These are phyloP conservation scores for Sitodiplosis mosellana DNA, from an alignment of 1,140 invertebrate genomes.

Conservation along the genomic window DNA sequence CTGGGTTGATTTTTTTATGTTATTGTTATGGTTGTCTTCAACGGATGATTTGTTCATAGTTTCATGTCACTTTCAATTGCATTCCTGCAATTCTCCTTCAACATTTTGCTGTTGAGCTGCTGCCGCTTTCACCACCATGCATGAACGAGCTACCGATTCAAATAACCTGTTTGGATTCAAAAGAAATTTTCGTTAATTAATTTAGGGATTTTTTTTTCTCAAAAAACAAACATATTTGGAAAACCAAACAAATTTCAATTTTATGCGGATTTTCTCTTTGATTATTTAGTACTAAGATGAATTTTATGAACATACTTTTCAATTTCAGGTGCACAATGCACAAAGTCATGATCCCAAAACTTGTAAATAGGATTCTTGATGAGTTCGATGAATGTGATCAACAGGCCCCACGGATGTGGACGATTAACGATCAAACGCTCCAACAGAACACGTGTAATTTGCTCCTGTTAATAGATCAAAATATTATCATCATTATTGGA, in stretches of 20 bases:
- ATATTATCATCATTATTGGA: not conserved
- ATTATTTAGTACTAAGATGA: too few relatives aligned
- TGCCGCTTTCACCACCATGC: constrained; percentile 57
- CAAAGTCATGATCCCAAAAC: constrained; percentile 98
- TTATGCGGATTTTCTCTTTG: not conserved
- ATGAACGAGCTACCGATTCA: constrained; percentile 83
- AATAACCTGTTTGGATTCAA: constrained; percentile 76
- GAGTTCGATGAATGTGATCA: constrained; percentile 97
- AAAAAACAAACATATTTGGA: constrained; percentile 8
- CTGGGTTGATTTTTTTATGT: not conserved
- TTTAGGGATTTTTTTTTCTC: constrained; percentile 15
- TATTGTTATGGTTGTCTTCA: not conserved
- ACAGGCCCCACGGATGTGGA: constrained; percentile 96
- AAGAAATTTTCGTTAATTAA: constrained; percentile 44
- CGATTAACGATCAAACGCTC: constrained; percentile 94
- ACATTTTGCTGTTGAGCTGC: constrained; percentile 19
- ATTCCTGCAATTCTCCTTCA: constrained; percentile 18
- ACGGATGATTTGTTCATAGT: not conserved
- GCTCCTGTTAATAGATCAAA: constrained; percentile 29
- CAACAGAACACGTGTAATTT: constrained; percentile 80
- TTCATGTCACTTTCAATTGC: constrained; percentile 3
- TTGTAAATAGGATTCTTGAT: constrained; percentile 98
- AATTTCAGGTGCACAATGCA: constrained; percentile 96
- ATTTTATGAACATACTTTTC: constrained; percentile 74
- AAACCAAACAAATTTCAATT: constrained; percentile 4